phyloP scores from a whole-genome alignment of 2,888 invertebrate species.

The Scrobipalpa atriplicella region DNA sequence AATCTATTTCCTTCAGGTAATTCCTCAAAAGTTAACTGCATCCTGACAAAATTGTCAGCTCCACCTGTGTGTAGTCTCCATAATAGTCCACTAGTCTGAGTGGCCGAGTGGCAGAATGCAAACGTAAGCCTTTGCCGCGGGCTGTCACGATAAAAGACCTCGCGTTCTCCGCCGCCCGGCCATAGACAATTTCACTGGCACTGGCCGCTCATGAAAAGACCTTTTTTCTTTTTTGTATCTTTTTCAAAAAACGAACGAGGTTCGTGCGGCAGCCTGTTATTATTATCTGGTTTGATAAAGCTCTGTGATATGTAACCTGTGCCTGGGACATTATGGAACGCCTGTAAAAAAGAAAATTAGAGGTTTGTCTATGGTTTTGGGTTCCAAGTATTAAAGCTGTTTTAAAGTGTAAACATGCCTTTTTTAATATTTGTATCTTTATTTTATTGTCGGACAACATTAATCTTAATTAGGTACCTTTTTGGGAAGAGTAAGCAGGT shows the following conservation, averaged over 20 bases:
- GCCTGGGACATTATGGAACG: slow-evolving; percentile 19
- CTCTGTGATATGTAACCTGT: slow-evolving; percentile 21
- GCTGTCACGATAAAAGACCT: slow-evolving; percentile 76
- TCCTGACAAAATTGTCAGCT: slow-evolving; percentile 11
- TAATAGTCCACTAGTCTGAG: slow-evolving; percentile 34
- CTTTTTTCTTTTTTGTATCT: slow-evolving; percentile 49
- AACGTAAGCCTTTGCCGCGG: slow-evolving; percentile 64
- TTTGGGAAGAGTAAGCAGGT: too few species aligned
- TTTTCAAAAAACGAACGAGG: slow-evolving; percentile 46
- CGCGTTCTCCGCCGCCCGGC: slow-evolving; percentile 50
- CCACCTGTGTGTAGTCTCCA: slow-evolving; percentile 12
- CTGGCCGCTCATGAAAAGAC: slow-evolving; percentile 61
- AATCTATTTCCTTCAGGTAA: not conserved
- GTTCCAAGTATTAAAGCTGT: not conserved
- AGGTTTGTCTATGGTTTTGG: slow-evolving; percentile 9
- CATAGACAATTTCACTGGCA: slow-evolving; percentile 71
- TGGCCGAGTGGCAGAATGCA: slow-evolving; percentile 65
- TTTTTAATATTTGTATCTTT: not conserved
- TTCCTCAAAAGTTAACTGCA: not conserved
- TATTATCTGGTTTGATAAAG: slow-evolving; percentile 32
- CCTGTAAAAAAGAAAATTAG: slow-evolving; percentile 14
- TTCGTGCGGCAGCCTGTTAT: slow-evolving; percentile 32
- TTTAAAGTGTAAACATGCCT: not conserved
- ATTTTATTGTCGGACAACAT: too few species aligned
- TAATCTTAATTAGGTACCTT: too few species aligned